Percentiles rank a stretch among this genome's conserved stretches.
These are phyloP conservation scores for Anneissia japonica DNA, from an alignment of 35 echinoderm and acorn worm species.

Conservation along the genomic window DNA sequence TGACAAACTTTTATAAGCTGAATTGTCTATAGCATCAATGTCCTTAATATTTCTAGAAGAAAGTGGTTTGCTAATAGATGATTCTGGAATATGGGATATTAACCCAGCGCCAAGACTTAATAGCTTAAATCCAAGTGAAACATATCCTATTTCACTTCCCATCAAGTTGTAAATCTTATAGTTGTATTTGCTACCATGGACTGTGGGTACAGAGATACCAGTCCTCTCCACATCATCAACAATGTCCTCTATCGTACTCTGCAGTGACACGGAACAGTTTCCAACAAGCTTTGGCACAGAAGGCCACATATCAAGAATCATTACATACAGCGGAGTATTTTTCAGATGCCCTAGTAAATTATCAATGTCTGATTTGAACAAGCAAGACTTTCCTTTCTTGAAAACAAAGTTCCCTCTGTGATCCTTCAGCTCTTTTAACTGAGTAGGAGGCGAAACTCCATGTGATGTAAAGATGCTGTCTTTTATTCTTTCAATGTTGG, in stretches of 20 bases:
- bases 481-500: slow-evolving; percentile 25
- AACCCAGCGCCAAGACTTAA: slow-evolving; percentile 57
- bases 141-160: slow-evolving; percentile 68
- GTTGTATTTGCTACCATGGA: slow-evolving; percentile 49
- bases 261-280: slow-evolving; percentile 51
- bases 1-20: not conserved
- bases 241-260: slow-evolving; percentile 38
- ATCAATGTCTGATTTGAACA: slow-evolving; percentile 53
- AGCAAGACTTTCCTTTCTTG: slow-evolving; percentile 67
- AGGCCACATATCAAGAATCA: slow-evolving; percentile 66
- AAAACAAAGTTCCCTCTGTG: slow-evolving; percentile 49
- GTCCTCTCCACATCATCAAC: slow-evolving; percentile 26
- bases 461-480: slow-evolving; percentile 13
- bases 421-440: slow-evolving; percentile 63
- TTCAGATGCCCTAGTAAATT: slow-evolving; percentile 37
- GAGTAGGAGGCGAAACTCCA: slow-evolving; percentile 6
- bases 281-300: slow-evolving; percentile 55
- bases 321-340: slow-evolving; percentile 69
- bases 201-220: slow-evolving; percentile 52
- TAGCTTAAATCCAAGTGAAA: slow-evolving; percentile 38
- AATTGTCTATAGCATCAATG: not conserved
- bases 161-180: slow-evolving; percentile 65
- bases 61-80: slow-evolving; percentile 21
- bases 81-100: slow-evolving; percentile 67
- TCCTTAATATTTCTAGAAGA: not conserved